Evolutionary conservation across 2,113 vertebrate species (phyloP).

Genomic region (Petrocephalus microphthalmus): DNA sequence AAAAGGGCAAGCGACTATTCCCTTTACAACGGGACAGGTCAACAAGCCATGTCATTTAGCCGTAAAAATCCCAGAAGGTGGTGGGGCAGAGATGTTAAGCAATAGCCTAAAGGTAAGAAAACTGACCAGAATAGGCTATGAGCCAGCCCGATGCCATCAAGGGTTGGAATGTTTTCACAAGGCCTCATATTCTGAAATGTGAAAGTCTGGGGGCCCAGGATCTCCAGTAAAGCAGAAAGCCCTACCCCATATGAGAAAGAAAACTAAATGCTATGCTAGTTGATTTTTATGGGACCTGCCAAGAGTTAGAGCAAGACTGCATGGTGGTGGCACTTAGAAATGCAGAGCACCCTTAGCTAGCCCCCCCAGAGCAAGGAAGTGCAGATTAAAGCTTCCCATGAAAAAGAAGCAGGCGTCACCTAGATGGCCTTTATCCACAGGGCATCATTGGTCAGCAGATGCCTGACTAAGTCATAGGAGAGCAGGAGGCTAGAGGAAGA

Average conservation of each 20-base stretch:
- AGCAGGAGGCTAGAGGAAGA: neutral
- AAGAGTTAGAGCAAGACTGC: neutral
- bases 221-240: neutral
- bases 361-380: neutral
- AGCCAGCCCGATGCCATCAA: neutral
- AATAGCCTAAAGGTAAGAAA: neutral
- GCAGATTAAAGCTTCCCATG: neutral
- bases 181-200: neutral
- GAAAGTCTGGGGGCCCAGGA: neutral
- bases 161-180: neutral
- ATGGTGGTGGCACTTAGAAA: neutral
- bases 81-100: neutral
- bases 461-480: neutral
- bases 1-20: neutral
- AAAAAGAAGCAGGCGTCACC: neutral
- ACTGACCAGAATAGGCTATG: neutral
- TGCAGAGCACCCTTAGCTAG: neutral
- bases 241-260: neutral
- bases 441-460: neutral
- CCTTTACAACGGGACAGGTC: neutral
- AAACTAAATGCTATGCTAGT: neutral
- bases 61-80: no score
- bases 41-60: neutral
- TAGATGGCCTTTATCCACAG: neutral
- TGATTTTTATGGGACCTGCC: neutral